Evolutionary conservation across 2,797 vertebrate species (phyloP), one percentile per base, ranked within the genome.

Genomic region (Smutsia gigantea): DNA sequence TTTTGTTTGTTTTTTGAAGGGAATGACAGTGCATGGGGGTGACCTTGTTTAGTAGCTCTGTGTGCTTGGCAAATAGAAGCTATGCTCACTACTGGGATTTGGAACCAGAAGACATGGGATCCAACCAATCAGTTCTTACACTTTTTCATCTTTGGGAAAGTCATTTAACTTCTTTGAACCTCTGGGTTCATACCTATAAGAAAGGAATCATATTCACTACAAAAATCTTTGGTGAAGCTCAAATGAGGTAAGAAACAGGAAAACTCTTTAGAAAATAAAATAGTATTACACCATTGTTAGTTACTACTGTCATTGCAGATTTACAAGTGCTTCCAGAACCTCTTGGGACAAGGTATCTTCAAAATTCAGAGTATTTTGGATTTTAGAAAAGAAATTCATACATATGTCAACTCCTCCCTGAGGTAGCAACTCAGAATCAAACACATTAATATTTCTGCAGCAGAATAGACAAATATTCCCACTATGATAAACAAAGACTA

Each of bases 341-440:
- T 81, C 61, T 21, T 68, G 4, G 55, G 68, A 34, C 1, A 78
- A 87, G 19, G 11, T n/a, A 37, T 23, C 12, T 69, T 93, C 14
- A 86, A 77, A 96, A 72, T 68, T 92, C 77, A 71, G 18, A 55
- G n/a, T 42, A 55, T 82, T 87, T 83, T 57, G 5, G 4, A 87
- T 71, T 89, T 71, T 69, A 68, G 12, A 79, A 64, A 84, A 46
- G 4, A 25, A 19, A 89, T 68, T 86, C 13, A 29, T 87, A 25
- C 14, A 68, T 57, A 49, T 68, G 17, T 23, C 21, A 46, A 46
- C 42, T 46, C 42, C 10, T 46, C 42, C 53, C 46, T 78, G 23
- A 23, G 37, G 21, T 55, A 83, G 4, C 12, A 84, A n/a, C 5
- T 19, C 31, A 64, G 81, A 91, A 89, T 31, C 37, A 55, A 95